Percentiles rank a stretch among this genome's conserved stretches.
phyloP scores from a whole-genome alignment of 2,888 invertebrate species.

The Acronicta leporina region DNA sequence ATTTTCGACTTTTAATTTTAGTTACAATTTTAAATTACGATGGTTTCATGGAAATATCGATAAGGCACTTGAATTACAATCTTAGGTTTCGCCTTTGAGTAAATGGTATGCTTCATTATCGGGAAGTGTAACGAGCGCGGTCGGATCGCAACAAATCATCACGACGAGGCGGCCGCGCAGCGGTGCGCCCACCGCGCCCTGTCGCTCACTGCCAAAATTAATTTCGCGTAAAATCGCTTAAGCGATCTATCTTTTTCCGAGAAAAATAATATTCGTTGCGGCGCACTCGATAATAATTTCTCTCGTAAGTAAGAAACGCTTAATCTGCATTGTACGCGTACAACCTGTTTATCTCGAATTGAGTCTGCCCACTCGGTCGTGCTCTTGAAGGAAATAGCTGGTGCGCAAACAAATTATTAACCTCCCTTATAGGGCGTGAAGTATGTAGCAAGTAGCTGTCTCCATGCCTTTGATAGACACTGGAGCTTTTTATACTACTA shows the following conservation, averaged over 20 bases:
- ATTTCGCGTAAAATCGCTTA: constrained; percentile 86
- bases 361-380: constrained; percentile 66
- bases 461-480: constrained; percentile 68
- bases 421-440: constrained; percentile 75
- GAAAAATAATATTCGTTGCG: constrained; percentile 81
- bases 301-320: constrained; percentile 70
- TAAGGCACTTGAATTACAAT: constrained; percentile 76
- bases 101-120: constrained; percentile 84
- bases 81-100: constrained; percentile 73
- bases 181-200: constrained; percentile 68
- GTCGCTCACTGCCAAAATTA: constrained; percentile 86
- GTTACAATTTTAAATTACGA: constrained; percentile 57
- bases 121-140: constrained; percentile 76
- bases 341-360: constrained; percentile 77
- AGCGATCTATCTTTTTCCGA: constrained; percentile 85
- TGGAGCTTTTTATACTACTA: constrained; percentile 69
- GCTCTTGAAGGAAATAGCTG: constrained; percentile 70
- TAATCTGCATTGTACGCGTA: constrained; percentile 74
- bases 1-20: constrained; percentile 62
- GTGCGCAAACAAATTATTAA: constrained; percentile 82
- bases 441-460: constrained; percentile 70
- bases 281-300: constrained; percentile 77
- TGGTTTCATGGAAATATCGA: constrained; percentile 71
- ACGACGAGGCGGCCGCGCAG: constrained; percentile 59
- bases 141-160: constrained; percentile 82